These are phyloP conservation scores for Grallaria varia DNA, from an alignment of 2,113 vertebrate species.

Conservation along the genomic window DNA sequence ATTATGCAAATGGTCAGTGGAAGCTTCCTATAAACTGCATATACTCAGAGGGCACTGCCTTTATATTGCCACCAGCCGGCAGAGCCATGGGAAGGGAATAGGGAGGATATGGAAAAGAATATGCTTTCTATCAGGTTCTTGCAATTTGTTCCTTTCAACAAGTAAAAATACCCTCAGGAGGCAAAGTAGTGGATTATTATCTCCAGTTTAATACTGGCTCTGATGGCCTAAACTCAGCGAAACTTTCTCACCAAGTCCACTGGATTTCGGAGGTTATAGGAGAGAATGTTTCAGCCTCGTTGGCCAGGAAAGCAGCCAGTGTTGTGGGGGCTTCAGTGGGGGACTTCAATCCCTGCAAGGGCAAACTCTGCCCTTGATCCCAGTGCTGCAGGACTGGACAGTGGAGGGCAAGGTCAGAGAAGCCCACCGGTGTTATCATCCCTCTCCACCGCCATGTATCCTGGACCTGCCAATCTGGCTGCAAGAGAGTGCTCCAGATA, in stretches of 20 bases:
- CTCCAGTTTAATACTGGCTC: not conserved
- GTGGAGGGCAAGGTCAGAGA: not conserved
- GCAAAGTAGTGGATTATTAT: not conserved
- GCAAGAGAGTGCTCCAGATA: not conserved
- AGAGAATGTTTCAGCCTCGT: not conserved
- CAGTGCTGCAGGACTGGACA: not conserved
- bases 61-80: not conserved
- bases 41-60: not conserved
- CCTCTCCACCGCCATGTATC: not conserved
- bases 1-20: constrained; percentile 41
- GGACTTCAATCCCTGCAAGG: not conserved
- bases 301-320: not conserved
- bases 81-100: not conserved
- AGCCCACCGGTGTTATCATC: not conserved
- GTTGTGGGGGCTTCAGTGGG: not conserved
- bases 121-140: not conserved
- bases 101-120: not conserved
- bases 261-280: not conserved
- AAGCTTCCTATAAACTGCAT: not conserved
- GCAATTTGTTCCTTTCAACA: not conserved
- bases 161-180: not conserved
- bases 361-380: not conserved
- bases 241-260: not conserved
- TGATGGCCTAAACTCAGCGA: not conserved
- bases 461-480: not conserved